Conservation (phyloP, 2,113 vertebrate species). For the Chionomys nivalis region DNA sequence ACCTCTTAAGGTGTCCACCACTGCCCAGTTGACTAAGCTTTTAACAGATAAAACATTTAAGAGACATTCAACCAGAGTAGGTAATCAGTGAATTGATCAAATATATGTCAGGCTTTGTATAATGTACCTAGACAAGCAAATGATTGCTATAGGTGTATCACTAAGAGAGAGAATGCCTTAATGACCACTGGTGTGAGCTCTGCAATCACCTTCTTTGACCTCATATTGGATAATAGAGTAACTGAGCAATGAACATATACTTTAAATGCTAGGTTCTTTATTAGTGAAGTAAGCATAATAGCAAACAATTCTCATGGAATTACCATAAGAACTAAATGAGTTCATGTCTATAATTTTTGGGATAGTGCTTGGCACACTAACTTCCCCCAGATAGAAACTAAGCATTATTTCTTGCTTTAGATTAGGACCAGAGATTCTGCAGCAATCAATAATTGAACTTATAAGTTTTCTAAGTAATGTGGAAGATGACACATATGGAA, state of each 20-base stretch:
- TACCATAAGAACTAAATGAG: conserved; percentile 1
- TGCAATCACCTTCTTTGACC: neutral
- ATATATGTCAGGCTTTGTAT: neutral
- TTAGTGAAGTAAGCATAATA: neutral
- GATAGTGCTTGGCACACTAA: neutral
- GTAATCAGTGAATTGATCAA: too few species aligned
- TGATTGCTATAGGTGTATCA: neutral
- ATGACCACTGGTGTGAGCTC: neutral
- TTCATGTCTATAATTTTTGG: neutral
- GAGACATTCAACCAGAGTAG: too few species aligned
- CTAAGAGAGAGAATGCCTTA: neutral
- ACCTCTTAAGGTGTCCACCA: too few species aligned
- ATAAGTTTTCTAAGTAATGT: neutral
- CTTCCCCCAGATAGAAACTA: neutral
- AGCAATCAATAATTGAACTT: neutral
- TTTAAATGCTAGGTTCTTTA: neutral
- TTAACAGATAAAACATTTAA: too few species aligned
- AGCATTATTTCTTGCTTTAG: neutral
- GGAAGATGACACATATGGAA: neutral
- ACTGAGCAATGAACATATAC: neutral
- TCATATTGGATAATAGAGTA: neutral
- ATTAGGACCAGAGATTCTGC: neutral
- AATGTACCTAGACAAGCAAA: neutral
- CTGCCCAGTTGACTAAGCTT: too few species aligned
- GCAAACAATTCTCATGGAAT: neutral